These are phyloP conservation scores for Caloenas nicobarica DNA, from an alignment of 2,113 vertebrate species.

Conservation along the genomic window DNA sequence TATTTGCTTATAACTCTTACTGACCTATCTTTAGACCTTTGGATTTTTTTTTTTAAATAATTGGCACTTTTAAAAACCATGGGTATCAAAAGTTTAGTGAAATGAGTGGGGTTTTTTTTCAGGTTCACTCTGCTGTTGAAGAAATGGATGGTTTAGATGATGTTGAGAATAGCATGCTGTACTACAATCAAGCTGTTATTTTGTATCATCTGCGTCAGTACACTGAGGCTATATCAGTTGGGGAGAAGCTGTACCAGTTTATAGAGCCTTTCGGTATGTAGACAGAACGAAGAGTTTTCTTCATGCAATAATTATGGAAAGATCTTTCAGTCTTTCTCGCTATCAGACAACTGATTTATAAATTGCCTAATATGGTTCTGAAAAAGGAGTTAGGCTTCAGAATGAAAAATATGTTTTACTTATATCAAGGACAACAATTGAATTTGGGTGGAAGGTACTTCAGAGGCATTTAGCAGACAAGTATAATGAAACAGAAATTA, in stretches of 20 bases:
- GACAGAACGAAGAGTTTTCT: not conserved
- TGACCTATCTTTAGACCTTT: not conserved
- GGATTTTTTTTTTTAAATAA: not conserved
- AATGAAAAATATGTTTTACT: not conserved
- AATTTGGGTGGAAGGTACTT: not conserved
- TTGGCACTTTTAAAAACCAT: not conserved
- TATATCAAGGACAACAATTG: not conserved
- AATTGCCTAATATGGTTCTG: not conserved
- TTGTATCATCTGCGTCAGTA: constrained; percentile 94
- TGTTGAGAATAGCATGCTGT: constrained; percentile 94
- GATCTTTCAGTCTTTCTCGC: not conserved
- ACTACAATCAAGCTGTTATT: constrained; percentile 97
- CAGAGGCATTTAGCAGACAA: not conserved
- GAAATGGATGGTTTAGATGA: constrained; percentile 96
- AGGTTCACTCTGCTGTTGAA: constrained; percentile 93
- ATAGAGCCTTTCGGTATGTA: constrained; percentile 96
- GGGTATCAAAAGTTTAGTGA: not conserved
- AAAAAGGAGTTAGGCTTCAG: not conserved
- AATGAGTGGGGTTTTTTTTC: not conserved
- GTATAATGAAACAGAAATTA: not conserved
- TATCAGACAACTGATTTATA: not conserved
- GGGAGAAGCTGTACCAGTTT: constrained; percentile 96
- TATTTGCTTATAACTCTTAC: not conserved
- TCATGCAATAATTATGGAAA: not conserved
- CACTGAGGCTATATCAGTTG: constrained; percentile 91